Evolutionary conservation across 2,888 invertebrate species (phyloP).

Genomic region (Nemurella pictetii): DNA sequence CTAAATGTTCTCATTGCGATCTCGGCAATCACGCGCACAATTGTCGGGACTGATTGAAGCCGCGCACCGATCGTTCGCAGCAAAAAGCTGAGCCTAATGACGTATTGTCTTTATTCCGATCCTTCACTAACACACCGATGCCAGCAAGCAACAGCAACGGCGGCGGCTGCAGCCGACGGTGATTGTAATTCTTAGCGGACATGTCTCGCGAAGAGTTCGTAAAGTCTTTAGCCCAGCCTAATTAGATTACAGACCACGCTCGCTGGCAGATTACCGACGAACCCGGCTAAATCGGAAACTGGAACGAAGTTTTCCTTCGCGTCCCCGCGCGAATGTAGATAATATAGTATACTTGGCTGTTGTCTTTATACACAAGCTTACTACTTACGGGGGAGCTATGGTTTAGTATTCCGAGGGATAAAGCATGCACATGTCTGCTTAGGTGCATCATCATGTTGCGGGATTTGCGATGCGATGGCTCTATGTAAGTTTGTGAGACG

Average conservation of each 20-base stretch:
- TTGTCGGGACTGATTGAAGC: background rate
- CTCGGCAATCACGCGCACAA: conserved; percentile 2
- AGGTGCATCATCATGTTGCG: background rate
- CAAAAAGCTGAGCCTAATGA: conserved; percentile 14
- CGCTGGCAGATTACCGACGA: background rate
- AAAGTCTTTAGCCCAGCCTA: conserved; percentile 39
- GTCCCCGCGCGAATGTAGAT: background rate
- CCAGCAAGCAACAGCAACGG: background rate
- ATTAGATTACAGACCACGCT: conserved; percentile 41
- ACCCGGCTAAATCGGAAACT: background rate
- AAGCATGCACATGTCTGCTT: background rate
- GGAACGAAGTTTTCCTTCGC: background rate
- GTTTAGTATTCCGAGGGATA: background rate
- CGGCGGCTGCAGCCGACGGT: background rate
- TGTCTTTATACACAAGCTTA: background rate
- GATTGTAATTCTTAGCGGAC: conserved; percentile 37
- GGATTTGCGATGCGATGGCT: background rate
- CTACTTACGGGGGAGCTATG: background rate
- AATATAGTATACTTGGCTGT: background rate
- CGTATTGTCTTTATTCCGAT: conserved; percentile 18
- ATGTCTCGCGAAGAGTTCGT: conserved; percentile 25
- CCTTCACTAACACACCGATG: no score
- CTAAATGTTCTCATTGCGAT: background rate
- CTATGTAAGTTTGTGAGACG: background rate
- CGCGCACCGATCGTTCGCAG: background rate